Conservation (phyloP, 2,888 invertebrate genomes). For the Philereme vetulata region DNA sequence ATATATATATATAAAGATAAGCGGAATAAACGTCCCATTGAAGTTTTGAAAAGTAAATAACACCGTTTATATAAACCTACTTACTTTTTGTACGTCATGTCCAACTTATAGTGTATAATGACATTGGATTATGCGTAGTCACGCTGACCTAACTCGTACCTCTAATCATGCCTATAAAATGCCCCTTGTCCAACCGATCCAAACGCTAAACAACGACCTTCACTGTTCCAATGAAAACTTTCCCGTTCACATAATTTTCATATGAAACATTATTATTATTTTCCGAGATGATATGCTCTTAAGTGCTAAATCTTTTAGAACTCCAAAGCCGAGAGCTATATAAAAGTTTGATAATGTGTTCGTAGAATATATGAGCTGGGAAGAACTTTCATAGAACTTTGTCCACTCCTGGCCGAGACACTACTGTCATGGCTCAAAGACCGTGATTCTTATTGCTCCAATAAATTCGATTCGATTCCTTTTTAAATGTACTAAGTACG, state of each 20-base stretch:
- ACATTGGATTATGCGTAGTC: too few species aligned
- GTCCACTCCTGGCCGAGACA: conserved; percentile 32
- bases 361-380: conserved; percentile 50
- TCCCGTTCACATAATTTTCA: neutral
- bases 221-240: neutral
- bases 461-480: conserved; percentile 33
- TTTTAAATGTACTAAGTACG: conserved; percentile 20
- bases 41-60: too few species aligned
- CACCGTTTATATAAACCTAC: too few species aligned
- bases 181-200: too few species aligned
- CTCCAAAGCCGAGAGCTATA: conserved; percentile 41
- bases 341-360: conserved; percentile 54
- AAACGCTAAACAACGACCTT: neutral
- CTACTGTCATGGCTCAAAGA: conserved; percentile 38
- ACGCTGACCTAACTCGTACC: too few species aligned
- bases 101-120: too few species aligned
- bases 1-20: too few species aligned
- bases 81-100: too few species aligned
- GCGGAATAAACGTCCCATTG: too few species aligned
- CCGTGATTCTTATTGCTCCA: conserved; percentile 46
- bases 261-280: conserved; percentile 1
- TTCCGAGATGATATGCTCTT: conserved; percentile 24
- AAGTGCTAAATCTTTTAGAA: conserved; percentile 39
- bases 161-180: too few species aligned
- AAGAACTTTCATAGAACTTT: conserved; percentile 42